Evolutionary conservation across 2,797 vertebrate species (phyloP).

Genomic region (Macroramphosus scolopax): DNA sequence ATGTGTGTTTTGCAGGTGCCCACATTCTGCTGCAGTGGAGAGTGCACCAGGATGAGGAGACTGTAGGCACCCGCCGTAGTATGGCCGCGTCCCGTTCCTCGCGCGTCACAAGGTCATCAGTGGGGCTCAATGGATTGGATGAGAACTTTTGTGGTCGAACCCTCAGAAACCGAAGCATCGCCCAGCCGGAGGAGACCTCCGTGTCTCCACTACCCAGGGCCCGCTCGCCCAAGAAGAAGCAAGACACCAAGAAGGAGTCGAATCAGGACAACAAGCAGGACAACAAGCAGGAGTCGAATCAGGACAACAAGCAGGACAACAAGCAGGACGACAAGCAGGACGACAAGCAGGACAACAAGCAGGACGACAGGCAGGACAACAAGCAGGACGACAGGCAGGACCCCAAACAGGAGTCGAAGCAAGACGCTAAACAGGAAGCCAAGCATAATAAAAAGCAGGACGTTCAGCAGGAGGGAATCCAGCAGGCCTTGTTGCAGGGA

Average conservation of each 20-base stretch:
- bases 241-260: conserved; percentile 51
- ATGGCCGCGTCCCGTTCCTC: conserved; percentile 99
- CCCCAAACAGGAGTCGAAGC: conserved; percentile 7
- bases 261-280: conserved; percentile 27
- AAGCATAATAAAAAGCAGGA: conserved; percentile 29
- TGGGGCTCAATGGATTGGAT: conserved; percentile 99
- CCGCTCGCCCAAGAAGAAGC: conserved; percentile 96
- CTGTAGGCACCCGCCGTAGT: conserved; percentile 94
- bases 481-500: conserved; percentile 61
- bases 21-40: conserved; percentile 84
- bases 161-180: conserved; percentile 98
- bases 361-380: conserved; percentile 6
- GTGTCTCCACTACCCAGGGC: conserved; percentile 87
- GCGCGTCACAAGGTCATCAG: conserved; percentile 99
- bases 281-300: conserved; percentile 63
- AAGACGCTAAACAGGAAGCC: conserved; percentile 11
- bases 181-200: conserved; percentile 91
- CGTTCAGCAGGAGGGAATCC: conserved; percentile 19
- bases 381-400: conserved; percentile 15
- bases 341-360: neutral
- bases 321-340: conserved; percentile 13
- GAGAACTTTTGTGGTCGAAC: conserved; percentile 99
- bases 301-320: conserved; percentile 76
- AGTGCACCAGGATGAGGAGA: conserved; percentile 94
- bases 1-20: conserved; percentile 72